Percentiles rank a stretch among this genome's conserved stretches.
These are phyloP conservation scores for Antidorcas marsupialis DNA, from an alignment of 2,113 vertebrate species.

Conservation along the genomic window DNA sequence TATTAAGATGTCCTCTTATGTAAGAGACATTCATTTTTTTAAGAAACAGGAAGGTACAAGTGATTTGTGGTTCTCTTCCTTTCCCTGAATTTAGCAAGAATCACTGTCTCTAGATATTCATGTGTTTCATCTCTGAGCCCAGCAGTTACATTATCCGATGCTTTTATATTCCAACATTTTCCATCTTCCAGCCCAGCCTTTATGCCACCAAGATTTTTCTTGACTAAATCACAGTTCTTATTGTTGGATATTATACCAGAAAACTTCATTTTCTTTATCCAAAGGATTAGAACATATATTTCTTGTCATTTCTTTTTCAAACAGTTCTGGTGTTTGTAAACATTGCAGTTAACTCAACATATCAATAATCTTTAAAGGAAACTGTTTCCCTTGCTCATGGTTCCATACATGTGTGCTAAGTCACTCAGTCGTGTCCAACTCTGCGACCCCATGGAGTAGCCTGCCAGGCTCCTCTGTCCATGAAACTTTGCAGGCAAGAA, in stretches of 20 bases:
- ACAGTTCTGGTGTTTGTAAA: neutral
- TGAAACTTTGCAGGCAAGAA: neutral
- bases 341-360: neutral
- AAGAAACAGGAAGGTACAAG: neutral
- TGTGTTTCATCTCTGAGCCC: neutral
- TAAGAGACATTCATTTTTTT: neutral
- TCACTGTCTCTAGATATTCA: neutral
- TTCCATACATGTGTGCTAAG: neutral
- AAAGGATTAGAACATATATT: neutral
- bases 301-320: neutral
- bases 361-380: neutral
- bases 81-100: neutral
- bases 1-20: neutral
- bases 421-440: neutral
- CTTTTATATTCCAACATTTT: neutral
- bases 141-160: neutral
- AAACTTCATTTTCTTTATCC: neutral
- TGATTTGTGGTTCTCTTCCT: neutral
- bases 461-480: neutral
- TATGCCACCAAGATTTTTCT: neutral
- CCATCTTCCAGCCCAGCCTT: neutral
- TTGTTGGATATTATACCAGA: neutral
- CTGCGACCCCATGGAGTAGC: neutral
- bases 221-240: neutral
- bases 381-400: neutral